Percentiles rank a stretch among this genome's conserved stretches.
These are phyloP conservation scores for Pseudomyrmex pallidus DNA, from an alignment of 1,140 invertebrate genomes.

Conservation along the genomic window DNA sequence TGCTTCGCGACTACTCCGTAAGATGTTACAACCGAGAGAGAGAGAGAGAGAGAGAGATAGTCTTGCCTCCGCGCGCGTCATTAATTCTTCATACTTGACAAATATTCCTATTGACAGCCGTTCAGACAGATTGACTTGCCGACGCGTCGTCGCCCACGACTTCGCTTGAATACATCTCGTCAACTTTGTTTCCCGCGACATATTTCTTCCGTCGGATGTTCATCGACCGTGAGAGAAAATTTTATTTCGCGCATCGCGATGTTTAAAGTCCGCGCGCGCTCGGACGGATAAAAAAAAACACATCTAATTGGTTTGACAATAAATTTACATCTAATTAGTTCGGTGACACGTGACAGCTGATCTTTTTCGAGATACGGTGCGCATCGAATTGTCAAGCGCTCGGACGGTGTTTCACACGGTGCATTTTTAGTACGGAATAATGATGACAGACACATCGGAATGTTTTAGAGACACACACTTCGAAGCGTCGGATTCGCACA, in stretches of 20 bases:
- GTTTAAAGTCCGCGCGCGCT: too few species aligned
- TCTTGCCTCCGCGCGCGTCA: constrained; percentile 15
- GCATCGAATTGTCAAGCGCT: not conserved
- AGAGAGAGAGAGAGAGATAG: too few species aligned
- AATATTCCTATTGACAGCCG: constrained; percentile 23
- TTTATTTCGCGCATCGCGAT: too few species aligned
- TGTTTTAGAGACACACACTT: not conserved
- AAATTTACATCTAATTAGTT: not conserved
- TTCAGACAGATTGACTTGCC: constrained; percentile 19
- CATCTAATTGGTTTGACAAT: not conserved
- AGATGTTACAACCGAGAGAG: constrained; percentile 5
- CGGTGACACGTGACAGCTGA: not conserved
- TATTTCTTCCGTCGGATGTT: not conserved
- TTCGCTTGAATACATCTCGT: constrained; percentile 10
- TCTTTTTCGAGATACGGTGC: not conserved
- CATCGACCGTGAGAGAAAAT: not conserved
- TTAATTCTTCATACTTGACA: constrained; percentile 3
- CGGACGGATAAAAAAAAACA: too few species aligned
- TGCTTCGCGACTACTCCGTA: not conserved
- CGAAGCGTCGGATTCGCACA: not conserved
- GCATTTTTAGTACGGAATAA: not conserved
- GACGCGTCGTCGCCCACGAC: constrained; percentile 1
- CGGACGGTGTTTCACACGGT: not conserved
- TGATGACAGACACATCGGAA: not conserved
- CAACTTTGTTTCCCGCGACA: not conserved